Base-by-base conservation (phyloP, 1,140 invertebrate species). In the Ips nitidus region DNA sequence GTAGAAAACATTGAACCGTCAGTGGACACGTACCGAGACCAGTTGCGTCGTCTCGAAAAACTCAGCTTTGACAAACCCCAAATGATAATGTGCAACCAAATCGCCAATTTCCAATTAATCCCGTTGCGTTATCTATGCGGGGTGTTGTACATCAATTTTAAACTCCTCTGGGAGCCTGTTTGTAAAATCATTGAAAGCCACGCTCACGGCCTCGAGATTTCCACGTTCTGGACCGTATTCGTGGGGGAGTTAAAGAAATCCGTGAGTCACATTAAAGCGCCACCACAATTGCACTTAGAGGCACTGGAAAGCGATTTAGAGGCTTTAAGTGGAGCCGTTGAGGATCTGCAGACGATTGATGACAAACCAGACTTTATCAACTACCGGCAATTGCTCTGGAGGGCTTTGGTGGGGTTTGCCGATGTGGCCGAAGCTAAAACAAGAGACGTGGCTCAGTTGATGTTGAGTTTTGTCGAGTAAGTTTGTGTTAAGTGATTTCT, bases 111-210 rank as follows among this genome's bases (percentile, higher is more conserved):
- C 38, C 84, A 84, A 70, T 82, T 84, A 73, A 84, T 86, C 76
- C 86, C 89, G 0, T 75, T 97, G 2, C 84, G 88, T 60, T 95
- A 92, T 77, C 83, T 96, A 65, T 83, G 97, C 4, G 93, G 94
- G 4, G 85, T 88, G 69, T 80, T 97, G 2, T 94, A 91, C 79
- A 82, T 92, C 2, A 97, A 97, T 78, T 97, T 97, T 73, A 91
- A 91, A 74, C 81, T 94, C 37, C 75, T 98, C 0, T 98, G 95
- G 95, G 88, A 91, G 55, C 92, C 94, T n/a, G 82, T 91, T 0
- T 81, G 84, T 4, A 86, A 90, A 75, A 83, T 94, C 36, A 88
- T 97, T 60, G 82, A 87, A 2, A 84, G 88, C 4, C 91, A 91
- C 77, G 91, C 91, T 0, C 83, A 85, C 72, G 82, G 84, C 1